Evolutionary conservation across 2,888 invertebrate genomes (phyloP).

Genomic region (Cheiracanthium punctorium): DNA sequence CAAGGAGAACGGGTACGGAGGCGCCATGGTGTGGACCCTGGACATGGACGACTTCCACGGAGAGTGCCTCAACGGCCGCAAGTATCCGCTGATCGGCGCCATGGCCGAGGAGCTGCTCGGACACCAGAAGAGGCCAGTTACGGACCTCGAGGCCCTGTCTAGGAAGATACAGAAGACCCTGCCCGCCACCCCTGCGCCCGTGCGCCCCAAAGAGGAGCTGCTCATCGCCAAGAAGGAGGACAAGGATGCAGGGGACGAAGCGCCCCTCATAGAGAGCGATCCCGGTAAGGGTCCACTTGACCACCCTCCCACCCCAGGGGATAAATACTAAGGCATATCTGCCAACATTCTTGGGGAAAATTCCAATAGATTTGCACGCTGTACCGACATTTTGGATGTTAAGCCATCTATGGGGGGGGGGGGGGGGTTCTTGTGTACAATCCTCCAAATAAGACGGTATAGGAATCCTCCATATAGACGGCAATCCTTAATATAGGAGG

Average conservation of each 20-base stretch:
- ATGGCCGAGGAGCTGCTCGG: constrained; percentile 93
- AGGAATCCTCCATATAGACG: too few species aligned
- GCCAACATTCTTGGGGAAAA: too few species aligned
- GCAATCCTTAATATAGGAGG: too few species aligned
- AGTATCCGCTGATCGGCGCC: constrained; percentile 91
- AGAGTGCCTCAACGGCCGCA: constrained; percentile 84
- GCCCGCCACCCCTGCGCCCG: constrained; percentile 43
- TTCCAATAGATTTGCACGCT: too few species aligned
- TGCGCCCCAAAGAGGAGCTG: not conserved
- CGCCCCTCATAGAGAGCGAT: not conserved
- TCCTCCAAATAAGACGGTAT: too few species aligned
- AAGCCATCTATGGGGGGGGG: too few species aligned
- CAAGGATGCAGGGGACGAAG: not conserved
- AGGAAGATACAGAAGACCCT: constrained; percentile 49
- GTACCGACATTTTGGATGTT: too few species aligned
- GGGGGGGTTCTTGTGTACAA: too few species aligned
- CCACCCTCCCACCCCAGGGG: too few species aligned
- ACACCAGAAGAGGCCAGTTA: constrained; percentile 78
- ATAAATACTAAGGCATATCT: too few species aligned
- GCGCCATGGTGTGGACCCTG: constrained; percentile 96
- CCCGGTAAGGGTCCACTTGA: constrained; percentile 33
- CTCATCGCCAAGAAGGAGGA: constrained; percentile 15
- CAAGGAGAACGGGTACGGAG: constrained; percentile 89
- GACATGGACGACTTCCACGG: constrained; percentile 87
- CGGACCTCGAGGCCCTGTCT: constrained; percentile 67